Conservation (phyloP, 2,888 invertebrate genomes). For the Helobdella robusta region DNA sequence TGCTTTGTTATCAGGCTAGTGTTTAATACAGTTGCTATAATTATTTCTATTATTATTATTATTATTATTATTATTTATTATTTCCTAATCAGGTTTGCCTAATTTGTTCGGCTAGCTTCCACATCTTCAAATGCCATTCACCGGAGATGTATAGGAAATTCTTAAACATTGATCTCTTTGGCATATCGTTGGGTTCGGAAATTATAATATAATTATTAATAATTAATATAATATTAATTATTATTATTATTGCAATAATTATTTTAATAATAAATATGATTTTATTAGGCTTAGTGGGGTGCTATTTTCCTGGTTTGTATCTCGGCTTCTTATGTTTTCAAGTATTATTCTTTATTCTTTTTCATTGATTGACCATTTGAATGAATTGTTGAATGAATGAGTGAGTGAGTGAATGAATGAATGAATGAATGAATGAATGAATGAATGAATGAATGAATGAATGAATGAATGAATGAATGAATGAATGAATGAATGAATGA, state of each 20-base stretch:
- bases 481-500: no score
- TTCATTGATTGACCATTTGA: background rate
- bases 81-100: conserved; percentile 66
- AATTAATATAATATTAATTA: no score
- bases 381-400: no score
- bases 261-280: no score
- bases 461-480: no score
- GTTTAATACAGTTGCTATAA: background rate
- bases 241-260: no score
- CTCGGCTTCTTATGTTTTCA: conserved; percentile 91
- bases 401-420: no score
- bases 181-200: conserved; percentile 86
- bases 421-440: no score
- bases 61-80: background rate
- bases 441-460: no score
- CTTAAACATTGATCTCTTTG: conserved; percentile 80
- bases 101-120: conserved; percentile 80
- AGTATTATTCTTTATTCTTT: conserved; percentile 53
- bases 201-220: no score
- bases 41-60: background rate
- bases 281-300: conserved; percentile 77
- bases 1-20: conserved; percentile 15
- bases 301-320: conserved; percentile 88
- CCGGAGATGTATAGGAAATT: conserved; percentile 74
- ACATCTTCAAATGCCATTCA: conserved; percentile 85